Base-by-base conservation (phyloP, 2,888 invertebrate species). In the Scelioninae gen. 1 region DNA sequence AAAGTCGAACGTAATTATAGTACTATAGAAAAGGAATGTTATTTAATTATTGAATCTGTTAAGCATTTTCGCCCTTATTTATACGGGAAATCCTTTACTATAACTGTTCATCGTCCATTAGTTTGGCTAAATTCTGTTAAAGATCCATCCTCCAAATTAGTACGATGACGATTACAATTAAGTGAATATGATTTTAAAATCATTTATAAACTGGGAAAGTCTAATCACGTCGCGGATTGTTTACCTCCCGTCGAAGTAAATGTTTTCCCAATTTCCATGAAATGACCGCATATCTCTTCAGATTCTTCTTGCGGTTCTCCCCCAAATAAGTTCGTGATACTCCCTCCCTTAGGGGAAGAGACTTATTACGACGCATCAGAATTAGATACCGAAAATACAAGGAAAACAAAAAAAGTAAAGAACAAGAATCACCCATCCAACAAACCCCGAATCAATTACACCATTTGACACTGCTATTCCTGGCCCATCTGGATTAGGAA, bases 61-160 rank as follows among this genome's bases (percentile, higher is more conserved):
- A 16, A 51, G 8, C 38, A 66, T 53, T 68, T 68, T 32, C 40
- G 68, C 7, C 68, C 68, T 0, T 68, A 68, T 10, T 4, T 68
- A 1, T 68, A 32, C 32, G 56, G 56, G 9, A 3, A 29, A 1
- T 5, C 43, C 10, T 68, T 68, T 15, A 43, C 9, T 0, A 55
- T 68, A 3, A 29, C 45, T 0, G 68, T 55, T 32, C 68, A 55
- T 15, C 23, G 32, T 5, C 55, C 68, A 11, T n/a, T 65, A 0
- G 10, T 23, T 0, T 55, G 51, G 51, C 40, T 66, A 0, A n/a
- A 32, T 9, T 15, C 11, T 8, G 6, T 51, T 5, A 53, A 16
- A 7, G 53, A 66, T 9, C 66, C 51, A 0, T 32, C 53, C 0
- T 53, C 66, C 0, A 10, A 53, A 3, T 13, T 66, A 5, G 38